Evolutionary conservation across 2,888 invertebrate genomes (phyloP).

Genomic region (Deroplatys truncata): DNA sequence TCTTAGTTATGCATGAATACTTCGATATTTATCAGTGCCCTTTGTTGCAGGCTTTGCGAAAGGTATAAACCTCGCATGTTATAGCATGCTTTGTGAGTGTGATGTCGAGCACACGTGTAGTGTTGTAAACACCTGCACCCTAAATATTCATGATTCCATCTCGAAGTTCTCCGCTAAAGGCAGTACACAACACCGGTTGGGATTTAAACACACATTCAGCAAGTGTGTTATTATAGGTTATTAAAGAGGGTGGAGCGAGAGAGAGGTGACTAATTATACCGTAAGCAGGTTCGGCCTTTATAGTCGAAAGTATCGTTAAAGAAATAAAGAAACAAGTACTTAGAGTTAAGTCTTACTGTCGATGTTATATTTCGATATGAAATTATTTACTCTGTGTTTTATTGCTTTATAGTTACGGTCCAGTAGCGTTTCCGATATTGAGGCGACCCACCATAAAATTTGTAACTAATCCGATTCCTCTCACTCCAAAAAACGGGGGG

Average conservation of each 20-base stretch:
- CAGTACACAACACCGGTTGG: not conserved
- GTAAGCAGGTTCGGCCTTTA: not conserved
- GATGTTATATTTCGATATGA: no score
- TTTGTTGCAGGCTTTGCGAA: no score
- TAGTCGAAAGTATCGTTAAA: not conserved
- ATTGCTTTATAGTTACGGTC: no score
- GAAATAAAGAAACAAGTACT: not conserved
- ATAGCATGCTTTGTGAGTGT: not conserved
- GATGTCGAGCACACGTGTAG: not conserved
- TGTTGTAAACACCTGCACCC: not conserved
- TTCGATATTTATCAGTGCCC: no score
- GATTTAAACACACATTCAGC: not conserved
- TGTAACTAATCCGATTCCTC: no score
- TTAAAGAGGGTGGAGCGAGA: not conserved
- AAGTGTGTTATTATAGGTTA: not conserved
- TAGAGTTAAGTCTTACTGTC: no score
- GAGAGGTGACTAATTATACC: not conserved
- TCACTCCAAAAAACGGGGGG: no score
- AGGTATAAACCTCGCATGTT: not conserved
- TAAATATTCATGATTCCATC: not conserved
- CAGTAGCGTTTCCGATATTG: no score
- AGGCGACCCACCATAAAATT: no score
- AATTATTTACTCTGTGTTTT: no score
- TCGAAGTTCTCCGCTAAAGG: not conserved
- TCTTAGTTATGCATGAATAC: no score